Evolutionary conservation across 1,140 invertebrate species (phyloP), one percentile per base, ranked within the genome.

Genomic region (Monochamus saltuarius): DNA sequence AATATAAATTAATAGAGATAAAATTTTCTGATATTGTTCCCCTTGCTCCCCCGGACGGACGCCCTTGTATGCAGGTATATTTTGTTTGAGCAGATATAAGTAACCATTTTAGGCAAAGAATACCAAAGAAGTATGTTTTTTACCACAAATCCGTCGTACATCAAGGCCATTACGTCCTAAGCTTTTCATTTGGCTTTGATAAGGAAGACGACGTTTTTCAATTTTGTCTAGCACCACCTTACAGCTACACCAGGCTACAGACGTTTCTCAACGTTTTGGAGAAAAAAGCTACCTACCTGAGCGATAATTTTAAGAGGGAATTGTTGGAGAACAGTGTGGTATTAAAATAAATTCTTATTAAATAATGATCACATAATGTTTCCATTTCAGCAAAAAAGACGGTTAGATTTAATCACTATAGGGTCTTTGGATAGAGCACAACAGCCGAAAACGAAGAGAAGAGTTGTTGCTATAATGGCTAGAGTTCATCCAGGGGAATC

Each of bases 151-250:
- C 95, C 17, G 80, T 89, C 9, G 85, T 90, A 61, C 96, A 99
- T 76, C 86, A 90, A 55, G 90, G 94, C 53, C 90, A 97, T 60
- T 95, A 96, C 74, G 89, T 99, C 6, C 83, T 99, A 16, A 97
- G 93, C 65, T 91, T 98, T 77, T 88, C 92, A 0, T 97, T 98
- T 75, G 88, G 88, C 14, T 99, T 99, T 74, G 95, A 98, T 79
- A 85, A 85, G 46, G 95, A 97, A 77, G 94, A 96, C 71, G 90
- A 92, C 68, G 85, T 95, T 1, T 98, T 96, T 74, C 94, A 98
- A 73, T 98, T 99, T 80, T 85, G 91, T 0, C 85, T 97, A 67
- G 89, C 88, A 8, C 94, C 90, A 67, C 97, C 97, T 0, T 99
- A 98, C 76, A 94, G 94, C 1, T 99, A 98, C 79, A 90, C 92